These are phyloP conservation scores for Epinotia brunnichana DNA, from an alignment of 2,888 invertebrate species.

Conservation along the genomic window DNA sequence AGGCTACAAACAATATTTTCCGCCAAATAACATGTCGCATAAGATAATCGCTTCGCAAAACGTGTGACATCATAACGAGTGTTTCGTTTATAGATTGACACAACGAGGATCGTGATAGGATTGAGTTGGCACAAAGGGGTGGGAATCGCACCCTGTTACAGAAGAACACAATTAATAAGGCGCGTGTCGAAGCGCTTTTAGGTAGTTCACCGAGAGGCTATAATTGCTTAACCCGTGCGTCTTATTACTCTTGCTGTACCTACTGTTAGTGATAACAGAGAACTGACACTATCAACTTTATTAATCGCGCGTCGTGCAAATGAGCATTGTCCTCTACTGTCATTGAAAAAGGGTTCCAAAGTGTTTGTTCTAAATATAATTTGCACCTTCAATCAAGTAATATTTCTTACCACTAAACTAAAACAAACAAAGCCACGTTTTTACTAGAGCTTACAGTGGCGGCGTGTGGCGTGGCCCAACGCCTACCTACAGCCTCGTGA, in stretches of 20 bases:
- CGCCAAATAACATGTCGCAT: not conserved
- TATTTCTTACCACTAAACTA: not conserved
- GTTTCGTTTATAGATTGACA: constrained; percentile 11
- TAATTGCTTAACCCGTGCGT: no score
- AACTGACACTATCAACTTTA: constrained; percentile 40
- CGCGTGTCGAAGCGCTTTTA: no score
- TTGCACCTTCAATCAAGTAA: not conserved
- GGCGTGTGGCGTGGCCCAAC: no score
- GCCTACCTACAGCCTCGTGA: no score
- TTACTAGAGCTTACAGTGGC: no score
- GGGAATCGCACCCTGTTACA: constrained; percentile 6
- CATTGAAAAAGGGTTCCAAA: not conserved
- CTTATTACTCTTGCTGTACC: no score
- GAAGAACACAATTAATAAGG: no score
- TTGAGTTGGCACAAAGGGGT: constrained; percentile 10
- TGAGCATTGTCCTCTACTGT: constrained; percentile 19
- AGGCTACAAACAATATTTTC: not conserved
- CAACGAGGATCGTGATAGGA: constrained; percentile 2
- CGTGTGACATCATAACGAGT: not conserved
- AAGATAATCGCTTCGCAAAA: constrained; percentile 5
- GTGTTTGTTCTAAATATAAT: not conserved
- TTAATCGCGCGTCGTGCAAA: constrained; percentile 30
- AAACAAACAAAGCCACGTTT: not conserved
- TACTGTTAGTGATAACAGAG: not conserved
- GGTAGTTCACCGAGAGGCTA: no score